Evolutionary conservation across 2,888 invertebrate species (phyloP), one percentile per base, ranked within the genome.

Genomic region (Hyposoter dolosus): DNA sequence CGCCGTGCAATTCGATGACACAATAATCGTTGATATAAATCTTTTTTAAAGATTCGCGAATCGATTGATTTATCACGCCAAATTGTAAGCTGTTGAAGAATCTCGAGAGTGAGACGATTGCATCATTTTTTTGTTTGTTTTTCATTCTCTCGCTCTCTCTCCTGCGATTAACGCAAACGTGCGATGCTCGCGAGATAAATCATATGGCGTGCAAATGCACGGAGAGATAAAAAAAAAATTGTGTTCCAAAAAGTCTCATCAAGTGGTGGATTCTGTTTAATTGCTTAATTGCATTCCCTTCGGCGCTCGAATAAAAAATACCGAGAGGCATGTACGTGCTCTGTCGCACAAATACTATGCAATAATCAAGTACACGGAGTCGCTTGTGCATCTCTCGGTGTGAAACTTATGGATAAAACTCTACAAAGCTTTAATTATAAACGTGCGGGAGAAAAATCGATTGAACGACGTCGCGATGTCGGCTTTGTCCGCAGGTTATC

Each of bases 281-380:
- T 93, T 93, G 95, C 95, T 94, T 94, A 95, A 95, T 95, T 95
- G 95, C 95, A 94, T 83, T 84, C 90, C 90, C 84, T 83, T 78
- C 89, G 90, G 90, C 86, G 66, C 71, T 50, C 88, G 89, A 88
- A 65, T 63, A 77, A 82, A 77, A 82, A 76, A 60, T 81, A 80
- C 71, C 63, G 63, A 60, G 74, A 71, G 82, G 60, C 23, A 45
- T 40, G 50, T 40, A 65, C 47, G 66, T 45, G 43, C 19, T 23
- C 56, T 56, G 23, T 47, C 69, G 63, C 32, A 50, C 60, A 71
- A 77, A 71, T 78, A 69, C 28, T 60, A 28, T 60, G 19, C 66
- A 12, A 65, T 47, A 45, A 23, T 76, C 45, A 19, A 35, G 50
- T 53, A 47, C 50, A 72, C 45, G 19, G 35, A 32, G 28, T 50